Percentiles rank a stretch among this genome's conserved stretches.
Conservation (phyloP, 2,888 invertebrate genomes). For the Trissonchulus latispiculum region DNA sequence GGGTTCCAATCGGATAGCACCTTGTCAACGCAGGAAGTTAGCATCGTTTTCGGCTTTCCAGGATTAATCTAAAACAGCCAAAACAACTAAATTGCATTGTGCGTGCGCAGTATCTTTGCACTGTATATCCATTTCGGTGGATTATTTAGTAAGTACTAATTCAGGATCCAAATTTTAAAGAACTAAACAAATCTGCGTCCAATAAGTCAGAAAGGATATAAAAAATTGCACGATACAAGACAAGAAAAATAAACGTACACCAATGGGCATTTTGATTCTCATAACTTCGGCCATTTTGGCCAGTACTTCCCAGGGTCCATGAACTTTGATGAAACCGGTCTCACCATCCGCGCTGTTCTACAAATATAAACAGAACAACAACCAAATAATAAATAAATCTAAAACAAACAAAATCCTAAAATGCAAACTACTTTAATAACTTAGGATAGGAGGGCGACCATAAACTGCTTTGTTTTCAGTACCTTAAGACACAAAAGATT, state of each 20-base stretch:
- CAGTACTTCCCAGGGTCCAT: conserved; percentile 37
- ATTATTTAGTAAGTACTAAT: too few species aligned
- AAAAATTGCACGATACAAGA: too few species aligned
- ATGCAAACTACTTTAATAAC: neutral
- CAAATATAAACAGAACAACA: too few species aligned
- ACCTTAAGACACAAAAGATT: too few species aligned
- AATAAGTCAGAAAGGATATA: too few species aligned
- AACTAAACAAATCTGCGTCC: neutral
- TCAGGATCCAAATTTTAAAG: neutral
- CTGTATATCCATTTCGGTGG: too few species aligned
- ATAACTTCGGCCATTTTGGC: conserved; percentile 37
- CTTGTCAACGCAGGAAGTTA: neutral
- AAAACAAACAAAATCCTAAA: neutral
- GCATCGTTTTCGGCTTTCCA: neutral
- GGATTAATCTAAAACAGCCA: conserved; percentile 9
- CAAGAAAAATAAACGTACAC: conserved; percentile 32
- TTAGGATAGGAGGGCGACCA: too few species aligned
- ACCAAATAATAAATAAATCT: conserved; percentile 14
- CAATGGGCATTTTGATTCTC: conserved; percentile 44
- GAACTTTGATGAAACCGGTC: conserved; percentile 36
- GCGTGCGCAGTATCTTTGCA: too few species aligned
- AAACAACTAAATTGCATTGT: too few species aligned
- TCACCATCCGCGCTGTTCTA: conserved; percentile 41
- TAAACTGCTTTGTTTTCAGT: too few species aligned
- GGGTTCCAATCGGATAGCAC: conserved; percentile 4